Base-by-base conservation (phyloP, 2,797 vertebrate species). In the Schizothorax lantsangensis region DNA sequence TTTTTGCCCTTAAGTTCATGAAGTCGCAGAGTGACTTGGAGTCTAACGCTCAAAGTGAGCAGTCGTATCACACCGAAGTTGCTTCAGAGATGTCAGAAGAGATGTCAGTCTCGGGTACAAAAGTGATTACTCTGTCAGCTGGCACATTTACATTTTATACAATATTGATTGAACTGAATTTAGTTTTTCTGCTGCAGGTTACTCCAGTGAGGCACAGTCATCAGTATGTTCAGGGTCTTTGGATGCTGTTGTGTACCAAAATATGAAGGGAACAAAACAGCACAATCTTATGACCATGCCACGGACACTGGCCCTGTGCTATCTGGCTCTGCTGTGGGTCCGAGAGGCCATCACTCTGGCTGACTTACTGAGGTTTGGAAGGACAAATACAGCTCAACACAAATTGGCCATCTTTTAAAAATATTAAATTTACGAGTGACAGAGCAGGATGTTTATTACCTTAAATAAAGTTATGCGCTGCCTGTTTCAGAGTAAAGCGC, bases 301-400 rank as follows among this genome's bases (percentile, higher is more conserved):
- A 5, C 94, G 94, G 92, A 98, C 97, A 0, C 93, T 99, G 79
- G 97, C 97, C 0, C 94, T 99, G 92, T 95, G 97, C 90, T 95
- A 96, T 85, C 92, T 99, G 88, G 95, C 97, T 0, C 92, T 99
- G 80, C 92, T 97, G 7, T 99, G 98, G 98, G 88, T 95, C 89
- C 94, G 95, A 3, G 97, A 98, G 89, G 90, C 96, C 0, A 88
- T 99, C 49, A 97, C 97, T 0, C 93, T 99, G 75, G 95, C 96
- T 4, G 97, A 99, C 89, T 95, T 99, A 81, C 93, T 99, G 91
- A 95, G 97, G 97, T 99, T 89, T 92, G 91, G 33, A n/a, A 73
- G n/a, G 6, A 38, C 1, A n/a, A 23, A 19, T 4, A 2, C 26
- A 36, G 14, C 19, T 15, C 21, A 49, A 33, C 23, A 19, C 30